These are phyloP conservation scores for Synergus japonicus DNA, from an alignment of 2,888 invertebrate genomes.

Conservation along the genomic window DNA sequence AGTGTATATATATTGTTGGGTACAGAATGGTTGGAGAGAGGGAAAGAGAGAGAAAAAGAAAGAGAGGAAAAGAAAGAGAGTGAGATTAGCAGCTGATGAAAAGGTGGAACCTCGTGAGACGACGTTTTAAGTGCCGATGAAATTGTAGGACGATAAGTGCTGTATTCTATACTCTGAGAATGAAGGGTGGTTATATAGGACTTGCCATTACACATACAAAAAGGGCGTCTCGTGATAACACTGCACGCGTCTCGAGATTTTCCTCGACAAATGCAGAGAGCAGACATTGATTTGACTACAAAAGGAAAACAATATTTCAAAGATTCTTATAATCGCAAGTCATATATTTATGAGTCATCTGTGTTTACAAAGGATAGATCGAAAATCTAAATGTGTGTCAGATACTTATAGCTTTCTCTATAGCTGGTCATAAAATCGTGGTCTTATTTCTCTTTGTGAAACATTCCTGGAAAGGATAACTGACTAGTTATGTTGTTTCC, in stretches of 20 bases:
- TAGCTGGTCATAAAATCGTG: conserved; percentile 19
- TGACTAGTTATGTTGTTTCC: not conserved
- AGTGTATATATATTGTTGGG: conserved; percentile 36
- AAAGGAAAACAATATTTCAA: conserved; percentile 8
- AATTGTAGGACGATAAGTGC: conserved; percentile 36
- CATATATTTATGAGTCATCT: not conserved
- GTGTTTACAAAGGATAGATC: not conserved
- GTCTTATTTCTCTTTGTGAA: not conserved
- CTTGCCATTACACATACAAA: conserved; percentile 14
- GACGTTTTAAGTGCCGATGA: conserved; percentile 73
- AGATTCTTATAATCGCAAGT: not conserved
- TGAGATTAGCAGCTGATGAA: conserved; percentile 71
- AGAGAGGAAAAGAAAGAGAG: conserved; percentile 1
- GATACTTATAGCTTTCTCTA: conserved; percentile 2
- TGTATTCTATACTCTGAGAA: conserved; percentile 30
- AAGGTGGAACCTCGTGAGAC: conserved; percentile 68
- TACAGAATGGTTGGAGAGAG: conserved; percentile 30
- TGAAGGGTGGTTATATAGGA: conserved; percentile 38
- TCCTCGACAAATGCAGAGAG: not conserved
- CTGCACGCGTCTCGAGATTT: conserved; percentile 19
- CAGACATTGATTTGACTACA: conserved; percentile 30
- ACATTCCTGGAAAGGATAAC: conserved; percentile 18
- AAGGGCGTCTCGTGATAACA: conserved; percentile 25
- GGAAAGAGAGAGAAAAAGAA: conserved; percentile 39
- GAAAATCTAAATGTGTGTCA: not conserved